Evolutionary conservation across 2,113 vertebrate species (phyloP), one percentile per base, ranked within the genome.

Genomic region (Paedocypris sp.): DNA sequence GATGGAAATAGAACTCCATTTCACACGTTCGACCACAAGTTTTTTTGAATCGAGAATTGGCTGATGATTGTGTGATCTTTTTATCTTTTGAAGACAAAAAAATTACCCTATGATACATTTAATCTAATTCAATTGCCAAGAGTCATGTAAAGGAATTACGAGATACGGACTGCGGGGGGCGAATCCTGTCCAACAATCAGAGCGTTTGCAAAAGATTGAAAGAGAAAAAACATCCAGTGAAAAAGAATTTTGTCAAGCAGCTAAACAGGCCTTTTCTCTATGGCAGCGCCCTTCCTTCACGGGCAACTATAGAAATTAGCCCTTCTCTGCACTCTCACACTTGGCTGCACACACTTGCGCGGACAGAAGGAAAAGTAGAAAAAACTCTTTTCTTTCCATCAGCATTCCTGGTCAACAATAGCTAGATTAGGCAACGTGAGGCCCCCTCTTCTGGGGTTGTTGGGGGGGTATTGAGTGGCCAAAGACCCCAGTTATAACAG

Each of bases 281-380:
- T 84, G 89, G 83, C 89, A 66, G 68, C 53, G 50, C 86, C 86
- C 80, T 77, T 86, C 88, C 89, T 91, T 94, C 91, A 90, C 91
- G 85, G 89, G 84, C 92, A 86, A 95, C 95, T 96, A 97, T 97
- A 98, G 95, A 98, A 98, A 98, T 97, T 98, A 98, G 95, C 92
- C 92, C 94, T 69, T 92, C 93, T 91, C 80, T 90, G 89, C 85
- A 92, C 92, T 93, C 94, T 98, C 92, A 97, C 95, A 98, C 95
- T 97, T 97, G 93, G 95, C 95, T 98, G 95, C 93, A 97, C 95
- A 97, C 91, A 91, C 91, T 96, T 98, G 93, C 92, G 92, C 94
- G 92, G 90, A 97, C 93, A 97, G 93, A 98, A 98, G 94, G 64
- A 66, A 45, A 60, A 62, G 29, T 57, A 65, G 57, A 61, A 61